phyloP scores from a whole-genome alignment of 1,140 invertebrate species.

The Monomorium pharaonis region DNA sequence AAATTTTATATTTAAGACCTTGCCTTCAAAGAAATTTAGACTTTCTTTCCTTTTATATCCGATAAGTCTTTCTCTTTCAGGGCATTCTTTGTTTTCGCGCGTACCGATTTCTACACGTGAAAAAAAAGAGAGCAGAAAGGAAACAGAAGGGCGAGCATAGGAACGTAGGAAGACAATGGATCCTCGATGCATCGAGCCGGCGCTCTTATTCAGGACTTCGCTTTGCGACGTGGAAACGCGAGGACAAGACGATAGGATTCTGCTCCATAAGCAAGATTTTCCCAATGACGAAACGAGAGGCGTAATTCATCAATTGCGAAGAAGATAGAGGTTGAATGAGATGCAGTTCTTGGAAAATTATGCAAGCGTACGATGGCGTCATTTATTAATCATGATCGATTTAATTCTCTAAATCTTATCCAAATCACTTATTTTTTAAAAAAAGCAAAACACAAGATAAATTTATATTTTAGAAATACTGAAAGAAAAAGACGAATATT shows the following conservation, averaged over 20 bases:
- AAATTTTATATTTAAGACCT: not conserved
- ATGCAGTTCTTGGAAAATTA: conserved; percentile 3
- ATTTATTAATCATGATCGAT: not conserved
- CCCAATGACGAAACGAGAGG: conserved; percentile 15
- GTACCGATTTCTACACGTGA: not conserved
- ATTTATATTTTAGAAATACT: not conserved
- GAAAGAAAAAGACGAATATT: not conserved
- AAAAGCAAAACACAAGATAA: not conserved
- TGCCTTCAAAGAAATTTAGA: not conserved
- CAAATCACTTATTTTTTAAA: not conserved
- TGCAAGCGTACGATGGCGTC: not conserved
- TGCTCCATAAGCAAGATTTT: not conserved
- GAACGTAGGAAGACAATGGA: conserved; percentile 52
- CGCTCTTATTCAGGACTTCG: not conserved
- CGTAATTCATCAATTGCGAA: not conserved
- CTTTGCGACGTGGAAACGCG: not conserved
- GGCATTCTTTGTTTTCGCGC: conserved; percentile 32
- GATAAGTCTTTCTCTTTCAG: not conserved
- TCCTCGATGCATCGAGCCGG: conserved; percentile 11
- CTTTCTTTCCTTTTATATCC: not conserved
- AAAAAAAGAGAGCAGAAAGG: conserved; percentile 29
- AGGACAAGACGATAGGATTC: not conserved
- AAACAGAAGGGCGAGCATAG: conserved; percentile 19
- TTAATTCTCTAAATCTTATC: not conserved
- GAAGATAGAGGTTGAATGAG: not conserved